Evolutionary conservation across 2,797 vertebrate genomes (phyloP), one percentile per base, ranked within the genome.

Genomic region (Alauda arvensis): DNA sequence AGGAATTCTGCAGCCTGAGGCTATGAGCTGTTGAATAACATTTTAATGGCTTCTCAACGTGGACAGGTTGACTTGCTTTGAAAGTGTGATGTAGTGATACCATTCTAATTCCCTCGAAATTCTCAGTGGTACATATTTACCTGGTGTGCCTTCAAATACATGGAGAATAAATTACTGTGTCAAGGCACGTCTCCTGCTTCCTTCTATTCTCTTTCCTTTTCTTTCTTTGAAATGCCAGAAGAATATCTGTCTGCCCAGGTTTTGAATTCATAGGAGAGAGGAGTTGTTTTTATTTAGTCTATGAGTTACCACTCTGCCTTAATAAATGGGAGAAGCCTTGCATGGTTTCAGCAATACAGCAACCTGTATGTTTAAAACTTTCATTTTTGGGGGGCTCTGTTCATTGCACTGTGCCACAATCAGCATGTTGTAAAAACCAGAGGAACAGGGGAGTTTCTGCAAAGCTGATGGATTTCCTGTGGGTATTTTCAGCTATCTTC

Each of bases 1-100:
- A 87, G 80, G 53, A 77, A 31, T 68, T 90, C 67, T 83, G 53
- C 68, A 83, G 83, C 91, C 90, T 26, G 68, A 79, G 91, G 92
- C 80, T 74, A 6, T 21, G 31, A 89, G 77, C 61, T 94, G 83
- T 55, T 93, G 80, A 81, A n/a, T 89, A 78, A 79, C 46, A 10
- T 70, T 67, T n/a, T 57, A 85, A 70, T 67, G 80, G 51, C 40
- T 91, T 74, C 71, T 85, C 39, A 15, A 40, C 49, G 7, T 6
- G 77, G 83, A 39, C 65, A 74, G 53, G 25, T 87, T 87, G 77
- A 61, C 46, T 80, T 1, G 2, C 85, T 90, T 94, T 91, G 85
- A 63, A 84, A 74, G 55, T 77, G 2, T 70, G 78, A 57, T 81
- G 31, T 12, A 61, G 49, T 72, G 61, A 67, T 70, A 48, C 31